Conservation (phyloP, 2,113 vertebrate species). For the Istiophorus platypterus region DNA sequence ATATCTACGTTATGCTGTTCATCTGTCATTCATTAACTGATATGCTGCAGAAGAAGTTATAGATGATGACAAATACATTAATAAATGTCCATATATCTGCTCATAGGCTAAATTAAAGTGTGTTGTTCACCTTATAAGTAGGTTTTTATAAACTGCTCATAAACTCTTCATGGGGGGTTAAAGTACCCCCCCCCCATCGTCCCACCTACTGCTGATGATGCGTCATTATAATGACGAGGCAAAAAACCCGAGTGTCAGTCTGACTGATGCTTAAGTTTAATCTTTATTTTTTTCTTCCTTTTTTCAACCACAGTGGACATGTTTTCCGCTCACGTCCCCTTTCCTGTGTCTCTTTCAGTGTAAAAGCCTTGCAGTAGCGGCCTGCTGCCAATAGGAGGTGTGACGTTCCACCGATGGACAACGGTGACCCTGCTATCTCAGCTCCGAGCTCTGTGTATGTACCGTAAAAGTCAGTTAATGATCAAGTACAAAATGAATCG, state of each 20-base stretch:
- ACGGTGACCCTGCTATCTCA: not conserved
- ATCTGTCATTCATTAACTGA: no score
- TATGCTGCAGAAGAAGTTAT: no score
- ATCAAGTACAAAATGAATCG: not conserved
- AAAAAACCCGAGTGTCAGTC: not conserved
- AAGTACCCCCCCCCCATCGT: no score
- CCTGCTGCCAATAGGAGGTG: slow-evolving; percentile 60
- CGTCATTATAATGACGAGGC: no score
- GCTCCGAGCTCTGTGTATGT: not conserved
- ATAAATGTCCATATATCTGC: no score
- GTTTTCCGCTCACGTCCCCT: not conserved
- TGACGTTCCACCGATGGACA: slow-evolving; percentile 37
- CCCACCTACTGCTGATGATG: no score
- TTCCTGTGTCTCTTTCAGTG: not conserved
- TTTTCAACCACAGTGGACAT: not conserved
- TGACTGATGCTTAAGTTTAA: not conserved
- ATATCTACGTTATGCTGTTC: no score
- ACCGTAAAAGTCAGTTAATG: not conserved
- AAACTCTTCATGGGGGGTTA: no score
- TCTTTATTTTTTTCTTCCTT: not conserved
- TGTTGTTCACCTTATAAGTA: no score
- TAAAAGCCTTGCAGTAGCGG: slow-evolving; percentile 51
- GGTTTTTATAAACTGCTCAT: no score
- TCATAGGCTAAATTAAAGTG: no score
- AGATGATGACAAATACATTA: no score